These are phyloP conservation scores for Sphenopsis melanotis DNA, from an alignment of 2,797 vertebrate species.

Conservation along the genomic window DNA sequence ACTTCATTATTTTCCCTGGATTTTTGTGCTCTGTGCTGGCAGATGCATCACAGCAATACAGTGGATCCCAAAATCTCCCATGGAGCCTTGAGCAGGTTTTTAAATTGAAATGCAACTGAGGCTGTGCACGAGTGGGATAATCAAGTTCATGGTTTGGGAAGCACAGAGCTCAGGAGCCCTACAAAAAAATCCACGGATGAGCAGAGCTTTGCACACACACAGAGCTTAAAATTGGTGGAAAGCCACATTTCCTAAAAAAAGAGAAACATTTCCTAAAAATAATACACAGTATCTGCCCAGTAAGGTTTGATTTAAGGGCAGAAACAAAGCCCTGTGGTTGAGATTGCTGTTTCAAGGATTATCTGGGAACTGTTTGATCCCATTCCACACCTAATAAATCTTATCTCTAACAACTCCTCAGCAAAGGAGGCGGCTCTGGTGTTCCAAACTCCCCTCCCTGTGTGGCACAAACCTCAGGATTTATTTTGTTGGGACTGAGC, in stretches of 20 bases:
- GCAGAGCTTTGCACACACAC: neutral
- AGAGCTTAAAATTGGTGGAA: neutral
- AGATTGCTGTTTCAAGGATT: neutral
- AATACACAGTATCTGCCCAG: neutral
- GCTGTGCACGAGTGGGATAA: neutral
- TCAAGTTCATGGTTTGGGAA: neutral
- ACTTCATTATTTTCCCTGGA: neutral
- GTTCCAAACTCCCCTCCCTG: neutral
- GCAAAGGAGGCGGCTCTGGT: neutral
- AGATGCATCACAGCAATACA: neutral
- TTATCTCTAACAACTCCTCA: neutral
- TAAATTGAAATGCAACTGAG: neutral
- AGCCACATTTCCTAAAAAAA: neutral
- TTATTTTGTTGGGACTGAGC: neutral
- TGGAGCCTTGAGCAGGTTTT: neutral
- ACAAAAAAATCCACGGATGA: neutral
- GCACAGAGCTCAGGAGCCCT: neutral
- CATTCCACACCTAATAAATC: conserved; percentile 9
- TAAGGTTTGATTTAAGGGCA: conserved; percentile 15
- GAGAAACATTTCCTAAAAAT: neutral
- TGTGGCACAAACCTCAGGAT: neutral
- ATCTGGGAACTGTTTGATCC: neutral
- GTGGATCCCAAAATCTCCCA: neutral
- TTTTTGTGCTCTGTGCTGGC: neutral
- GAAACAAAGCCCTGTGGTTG: neutral